Evolutionary conservation across 2,888 invertebrate species (phyloP).

Genomic region (Cryptops parisi): DNA sequence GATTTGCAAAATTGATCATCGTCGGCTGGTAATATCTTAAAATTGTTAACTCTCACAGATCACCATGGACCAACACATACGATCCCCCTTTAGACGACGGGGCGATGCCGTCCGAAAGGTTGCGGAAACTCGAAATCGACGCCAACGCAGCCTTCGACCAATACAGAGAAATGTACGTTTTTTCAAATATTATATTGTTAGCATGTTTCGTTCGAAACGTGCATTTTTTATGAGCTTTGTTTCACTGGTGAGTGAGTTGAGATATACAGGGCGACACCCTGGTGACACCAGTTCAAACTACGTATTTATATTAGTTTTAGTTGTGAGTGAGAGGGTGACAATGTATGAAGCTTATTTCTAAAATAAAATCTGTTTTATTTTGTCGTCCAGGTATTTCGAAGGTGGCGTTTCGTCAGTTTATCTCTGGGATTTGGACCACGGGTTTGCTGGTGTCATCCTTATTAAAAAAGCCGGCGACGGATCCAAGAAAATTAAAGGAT

Average conservation of each 20-base stretch:
- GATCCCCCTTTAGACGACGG: conserved; percentile 97
- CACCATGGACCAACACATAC: conserved; percentile 98
- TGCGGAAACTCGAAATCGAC: conserved; percentile 90
- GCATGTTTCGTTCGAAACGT: no score
- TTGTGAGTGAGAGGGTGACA: no score
- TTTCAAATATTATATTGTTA: no score
- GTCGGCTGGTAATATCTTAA: no score
- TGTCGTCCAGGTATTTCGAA: conserved; percentile 71
- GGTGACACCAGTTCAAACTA: conserved; percentile 94
- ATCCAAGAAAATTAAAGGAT: conserved; percentile 95
- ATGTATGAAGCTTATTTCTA: conserved; percentile 97
- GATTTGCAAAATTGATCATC: no score
- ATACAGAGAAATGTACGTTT: conserved; percentile 66
- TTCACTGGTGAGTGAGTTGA: no score
- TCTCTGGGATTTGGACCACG: conserved; percentile 97
- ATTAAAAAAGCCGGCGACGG: conserved; percentile 99
- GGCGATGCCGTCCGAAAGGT: conserved; percentile 90
- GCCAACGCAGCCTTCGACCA: conserved; percentile 98
- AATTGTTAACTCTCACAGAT: no score
- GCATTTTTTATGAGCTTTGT: background rate
- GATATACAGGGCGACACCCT: no score
- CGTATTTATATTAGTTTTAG: no score
- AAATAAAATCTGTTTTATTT: no score
- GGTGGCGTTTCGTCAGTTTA: conserved; percentile 99
- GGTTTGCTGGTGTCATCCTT: conserved; percentile 95